Base-by-base conservation (phyloP, 2,888 invertebrate genomes). In the Lepidocyrtinus sp. region DNA sequence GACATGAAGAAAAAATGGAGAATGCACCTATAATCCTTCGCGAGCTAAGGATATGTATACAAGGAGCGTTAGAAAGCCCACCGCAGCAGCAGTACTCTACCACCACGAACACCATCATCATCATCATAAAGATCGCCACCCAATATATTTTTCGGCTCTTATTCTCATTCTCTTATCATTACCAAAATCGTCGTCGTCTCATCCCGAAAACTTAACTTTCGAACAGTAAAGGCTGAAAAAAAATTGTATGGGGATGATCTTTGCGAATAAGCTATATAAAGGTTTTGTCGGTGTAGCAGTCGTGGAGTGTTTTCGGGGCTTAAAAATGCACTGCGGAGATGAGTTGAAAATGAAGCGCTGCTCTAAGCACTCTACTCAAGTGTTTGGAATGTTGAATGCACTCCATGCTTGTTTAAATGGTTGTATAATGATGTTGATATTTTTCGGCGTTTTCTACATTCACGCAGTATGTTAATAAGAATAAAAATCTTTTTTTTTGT, bases 351-450 rank as follows among this genome's bases (percentile, higher is more conserved):
- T 59, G 59, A 19, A 59, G 71, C 62, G 25, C 61, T 61, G 17
- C 25, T 70, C 21, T 3, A 21, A 59, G 55, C 59, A 59, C 59
- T 59, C 59, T 22, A 12, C 59, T 59, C 59, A 59, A 59, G 61
- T 71, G 63, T 71, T 71, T 63, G 63, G 63, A 71, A 71, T 61
- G 50, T 19, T 36, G 61, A 1, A 71, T 71, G 62, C 71, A 71
- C 71, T 71, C 71, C 62, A 27, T 59, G 59, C n/a, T 59, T 59
- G 19, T 59, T 7, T 9, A 59, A 59, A 59, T 21, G 59, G 59
- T 59, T 55, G 59, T 59, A 59, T 59, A 15, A 59, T 59, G 59
- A 59, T 59, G 36, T 36, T 59, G 59, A 59, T 59, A 59, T 59
- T 59, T 59, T 59, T 9, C 59, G 59, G 59, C 59, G 59, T 15